Conservation (phyloP, 92 coral and sea anemone species). For the Blastomussa wellsi region DNA sequence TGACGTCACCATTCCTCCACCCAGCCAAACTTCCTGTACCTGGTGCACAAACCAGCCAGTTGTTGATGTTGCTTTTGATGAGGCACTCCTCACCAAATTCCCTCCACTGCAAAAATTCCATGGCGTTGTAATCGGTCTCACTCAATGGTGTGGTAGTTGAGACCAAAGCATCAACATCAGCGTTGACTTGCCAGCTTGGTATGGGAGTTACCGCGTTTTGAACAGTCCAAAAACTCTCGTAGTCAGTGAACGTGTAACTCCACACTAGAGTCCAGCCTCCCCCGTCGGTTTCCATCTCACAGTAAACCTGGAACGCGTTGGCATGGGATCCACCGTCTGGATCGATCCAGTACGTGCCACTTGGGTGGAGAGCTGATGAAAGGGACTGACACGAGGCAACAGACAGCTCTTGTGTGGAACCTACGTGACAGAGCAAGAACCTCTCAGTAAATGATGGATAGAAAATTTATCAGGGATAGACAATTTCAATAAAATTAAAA, state of each 20-base stretch:
- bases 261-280: constrained; percentile 74
- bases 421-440: background rate
- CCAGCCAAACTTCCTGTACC: constrained; percentile 44
- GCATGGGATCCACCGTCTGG: constrained; percentile 45
- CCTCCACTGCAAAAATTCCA: constrained; percentile 52
- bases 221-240: background rate
- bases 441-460: background rate
- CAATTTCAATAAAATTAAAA: too few species aligned
- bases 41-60: constrained; percentile 49
- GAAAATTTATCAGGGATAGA: too few species aligned
- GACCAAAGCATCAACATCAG: constrained; percentile 11
- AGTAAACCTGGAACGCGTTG: constrained; percentile 53
- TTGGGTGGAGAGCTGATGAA: background rate
- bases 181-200: constrained; percentile 44
- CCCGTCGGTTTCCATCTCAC: constrained; percentile 49
- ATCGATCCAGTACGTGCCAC: constrained; percentile 56
- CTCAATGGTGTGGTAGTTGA: constrained; percentile 53
- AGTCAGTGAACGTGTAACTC: constrained; percentile 59
- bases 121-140: constrained; percentile 55
- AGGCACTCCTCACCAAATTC: constrained; percentile 55
- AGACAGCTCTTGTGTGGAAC: constrained; percentile 1
- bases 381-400: background rate
- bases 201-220: constrained; percentile 53
- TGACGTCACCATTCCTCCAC: constrained; percentile 27
- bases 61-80: constrained; percentile 51